These are phyloP conservation scores for Cheirogaleus medius DNA, from an alignment of 2,113 vertebrate species.

Conservation along the genomic window DNA sequence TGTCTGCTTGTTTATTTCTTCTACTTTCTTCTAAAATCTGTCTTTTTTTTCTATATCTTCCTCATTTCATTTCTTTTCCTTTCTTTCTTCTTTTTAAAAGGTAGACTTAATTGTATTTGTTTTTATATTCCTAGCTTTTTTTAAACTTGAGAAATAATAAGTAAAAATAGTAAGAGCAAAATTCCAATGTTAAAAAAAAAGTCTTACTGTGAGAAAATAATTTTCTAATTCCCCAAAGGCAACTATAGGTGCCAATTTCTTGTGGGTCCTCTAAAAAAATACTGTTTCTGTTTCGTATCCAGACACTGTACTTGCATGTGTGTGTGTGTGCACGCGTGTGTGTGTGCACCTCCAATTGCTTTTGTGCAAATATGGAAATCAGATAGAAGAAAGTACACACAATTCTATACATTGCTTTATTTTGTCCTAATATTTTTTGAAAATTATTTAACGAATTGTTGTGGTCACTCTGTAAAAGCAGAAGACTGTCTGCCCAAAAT, in stretches of 20 bases:
- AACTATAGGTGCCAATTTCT: background rate
- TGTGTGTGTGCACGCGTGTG: too few relatives aligned
- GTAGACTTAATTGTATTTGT: background rate
- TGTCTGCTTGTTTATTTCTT: too few relatives aligned
- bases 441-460: background rate
- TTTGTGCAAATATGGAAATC: background rate
- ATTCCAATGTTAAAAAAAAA: background rate
- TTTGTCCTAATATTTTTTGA: background rate
- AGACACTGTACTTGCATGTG: background rate
- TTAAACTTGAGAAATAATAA: background rate
- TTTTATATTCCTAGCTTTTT: background rate
- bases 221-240: background rate
- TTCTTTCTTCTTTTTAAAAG: background rate
- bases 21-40: too few relatives aligned
- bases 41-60: too few relatives aligned
- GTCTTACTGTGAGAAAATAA: background rate
- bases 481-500: background rate
- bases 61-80: background rate
- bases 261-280: background rate
- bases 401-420: background rate
- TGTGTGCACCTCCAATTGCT: background rate
- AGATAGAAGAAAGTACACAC: background rate
- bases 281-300: background rate
- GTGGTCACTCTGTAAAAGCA: background rate
- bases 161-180: background rate